A percentile compares a stretch with the other conserved stretches of the same genome.
Evolutionary conservation across 2,888 invertebrate species (phyloP).

Genomic region (Helobdella robusta): DNA sequence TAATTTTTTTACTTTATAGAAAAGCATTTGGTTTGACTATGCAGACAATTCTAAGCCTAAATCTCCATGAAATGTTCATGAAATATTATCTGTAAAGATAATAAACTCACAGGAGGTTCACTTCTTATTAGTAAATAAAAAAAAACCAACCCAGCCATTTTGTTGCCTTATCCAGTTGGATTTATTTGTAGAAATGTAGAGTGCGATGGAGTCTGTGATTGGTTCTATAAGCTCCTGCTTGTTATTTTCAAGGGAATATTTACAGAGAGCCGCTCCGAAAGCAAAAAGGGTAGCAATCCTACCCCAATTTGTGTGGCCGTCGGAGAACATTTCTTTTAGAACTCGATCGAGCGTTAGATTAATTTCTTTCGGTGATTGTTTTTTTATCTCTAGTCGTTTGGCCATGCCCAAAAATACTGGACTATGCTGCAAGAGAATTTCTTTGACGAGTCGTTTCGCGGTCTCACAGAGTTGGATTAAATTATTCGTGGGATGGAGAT

Average conservation of each 20-base stretch:
- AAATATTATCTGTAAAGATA: too few species aligned
- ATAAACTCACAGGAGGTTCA: too few species aligned
- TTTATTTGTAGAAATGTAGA: conserved; percentile 43
- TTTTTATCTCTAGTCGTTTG: conserved; percentile 5
- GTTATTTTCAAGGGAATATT: conserved; percentile 33
- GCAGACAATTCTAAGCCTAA: too few species aligned
- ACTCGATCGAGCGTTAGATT: conserved; percentile 13
- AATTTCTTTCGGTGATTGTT: neutral
- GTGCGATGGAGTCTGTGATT: conserved; percentile 42
- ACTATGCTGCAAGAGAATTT: conserved; percentile 12
- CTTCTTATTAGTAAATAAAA: too few species aligned
- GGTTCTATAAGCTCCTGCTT: conserved; percentile 32
- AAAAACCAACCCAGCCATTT: conserved; percentile 44
- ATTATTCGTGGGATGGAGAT: too few species aligned
- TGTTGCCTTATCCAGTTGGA: conserved; percentile 43
- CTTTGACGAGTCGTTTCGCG: too few species aligned
- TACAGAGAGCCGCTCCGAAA: conserved; percentile 41
- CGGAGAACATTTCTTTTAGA: conserved; percentile 44
- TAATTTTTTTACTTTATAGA: too few species aligned
- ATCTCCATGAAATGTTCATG: too few species aligned
- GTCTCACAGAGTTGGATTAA: too few species aligned
- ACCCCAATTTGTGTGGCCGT: conserved; percentile 46
- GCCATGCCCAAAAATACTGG: conserved; percentile 15
- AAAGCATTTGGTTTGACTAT: too few species aligned
- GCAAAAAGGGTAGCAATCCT: conserved; percentile 45